phyloP scores from a whole-genome alignment of 2,797 vertebrate species.

The Neomorphus geoffroyi region DNA sequence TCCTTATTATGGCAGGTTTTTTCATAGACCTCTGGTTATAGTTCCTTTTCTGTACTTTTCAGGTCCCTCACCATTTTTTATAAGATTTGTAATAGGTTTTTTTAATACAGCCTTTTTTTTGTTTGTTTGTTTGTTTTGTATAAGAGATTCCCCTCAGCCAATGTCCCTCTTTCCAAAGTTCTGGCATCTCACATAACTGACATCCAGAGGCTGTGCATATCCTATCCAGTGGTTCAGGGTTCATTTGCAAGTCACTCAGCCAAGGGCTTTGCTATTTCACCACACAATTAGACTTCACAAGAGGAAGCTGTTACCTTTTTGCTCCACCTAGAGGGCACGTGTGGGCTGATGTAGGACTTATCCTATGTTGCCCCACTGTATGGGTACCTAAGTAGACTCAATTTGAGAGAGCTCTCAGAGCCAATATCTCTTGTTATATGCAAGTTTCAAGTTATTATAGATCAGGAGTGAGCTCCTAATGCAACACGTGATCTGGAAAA shows the following conservation, averaged over 20 bases:
- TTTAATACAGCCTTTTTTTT: background rate
- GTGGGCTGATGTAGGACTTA: accelerated
- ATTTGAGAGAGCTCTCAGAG: background rate
- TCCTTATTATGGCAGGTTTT: background rate
- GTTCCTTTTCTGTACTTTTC: background rate
- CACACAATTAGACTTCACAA: background rate
- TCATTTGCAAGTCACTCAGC: background rate
- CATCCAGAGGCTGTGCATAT: background rate
- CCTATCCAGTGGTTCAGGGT: background rate
- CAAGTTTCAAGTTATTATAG: background rate
- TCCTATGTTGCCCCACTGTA: background rate
- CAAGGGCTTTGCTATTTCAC: background rate
- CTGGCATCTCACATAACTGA: background rate
- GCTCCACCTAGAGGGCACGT: accelerated
- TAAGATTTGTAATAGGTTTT: background rate
- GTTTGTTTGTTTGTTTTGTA: background rate
- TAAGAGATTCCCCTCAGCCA: background rate
- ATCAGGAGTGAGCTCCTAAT: background rate
- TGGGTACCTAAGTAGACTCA: background rate
- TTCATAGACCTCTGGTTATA: too few species aligned
- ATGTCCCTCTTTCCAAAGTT: accelerated
- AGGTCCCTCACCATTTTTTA: background rate
- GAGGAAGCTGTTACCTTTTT: background rate
- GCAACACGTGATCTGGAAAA: accelerated
- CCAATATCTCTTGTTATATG: background rate